phyloP scores from a whole-genome alignment of 2,797 vertebrate species.

The Dryobates pubescens region DNA sequence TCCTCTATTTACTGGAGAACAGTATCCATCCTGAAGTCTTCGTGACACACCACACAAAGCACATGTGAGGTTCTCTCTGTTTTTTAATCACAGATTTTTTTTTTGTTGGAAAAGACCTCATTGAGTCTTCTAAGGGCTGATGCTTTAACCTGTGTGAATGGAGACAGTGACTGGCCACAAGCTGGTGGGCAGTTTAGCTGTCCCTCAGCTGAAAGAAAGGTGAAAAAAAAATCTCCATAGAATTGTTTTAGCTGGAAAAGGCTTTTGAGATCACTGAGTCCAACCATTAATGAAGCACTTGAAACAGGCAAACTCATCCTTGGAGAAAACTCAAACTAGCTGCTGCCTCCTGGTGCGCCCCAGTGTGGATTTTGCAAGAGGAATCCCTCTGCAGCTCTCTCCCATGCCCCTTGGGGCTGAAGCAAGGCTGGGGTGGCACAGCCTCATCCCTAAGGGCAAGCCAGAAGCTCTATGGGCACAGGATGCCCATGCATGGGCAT shows the following conservation, averaged over 20 bases:
- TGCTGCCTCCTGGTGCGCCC: not conserved
- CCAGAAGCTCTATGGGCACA: not conserved
- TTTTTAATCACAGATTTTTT: not conserved
- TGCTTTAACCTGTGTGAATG: not conserved
- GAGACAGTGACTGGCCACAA: not conserved
- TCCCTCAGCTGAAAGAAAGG: not conserved
- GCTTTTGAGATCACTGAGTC: not conserved
- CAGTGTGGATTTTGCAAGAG: not conserved
- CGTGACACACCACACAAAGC: not conserved
- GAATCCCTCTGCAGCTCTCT: not conserved
- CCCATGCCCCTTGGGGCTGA: too few species aligned
- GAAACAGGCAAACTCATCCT: too few species aligned
- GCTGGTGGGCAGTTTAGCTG: not conserved
- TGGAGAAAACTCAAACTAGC: not conserved
- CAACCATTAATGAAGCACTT: not conserved
- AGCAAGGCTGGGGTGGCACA: not conserved
- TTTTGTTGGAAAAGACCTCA: not conserved
- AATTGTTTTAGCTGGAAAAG: not conserved
- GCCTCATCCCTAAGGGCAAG: not conserved
- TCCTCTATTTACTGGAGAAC: not conserved
- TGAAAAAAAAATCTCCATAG: not conserved
- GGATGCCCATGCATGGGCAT: too few species aligned
- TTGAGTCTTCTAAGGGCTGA: not conserved
- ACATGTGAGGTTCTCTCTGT: not conserved
- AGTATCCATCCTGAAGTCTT: not conserved